These are phyloP conservation scores for Acanthochromis polyacanthus DNA, from an alignment of 2,113 vertebrate genomes.

Conservation along the genomic window DNA sequence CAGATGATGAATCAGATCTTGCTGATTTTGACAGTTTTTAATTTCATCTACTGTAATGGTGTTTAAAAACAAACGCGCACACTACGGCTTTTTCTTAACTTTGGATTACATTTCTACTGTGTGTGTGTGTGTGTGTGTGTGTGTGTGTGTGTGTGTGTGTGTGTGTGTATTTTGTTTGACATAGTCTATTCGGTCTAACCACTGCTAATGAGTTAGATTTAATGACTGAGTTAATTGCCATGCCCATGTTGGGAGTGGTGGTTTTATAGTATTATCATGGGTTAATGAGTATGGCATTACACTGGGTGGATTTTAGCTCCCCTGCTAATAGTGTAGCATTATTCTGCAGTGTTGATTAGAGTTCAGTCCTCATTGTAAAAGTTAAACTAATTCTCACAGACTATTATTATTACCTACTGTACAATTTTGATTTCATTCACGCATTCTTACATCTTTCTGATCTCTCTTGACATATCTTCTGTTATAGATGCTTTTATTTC, in stretches of 20 bases:
- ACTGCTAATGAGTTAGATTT: slow-evolving; percentile 52
- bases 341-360: slow-evolving; percentile 34
- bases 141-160: not conserved
- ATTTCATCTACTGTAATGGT: slow-evolving; percentile 15
- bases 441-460: not conserved
- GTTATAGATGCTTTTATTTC: not conserved
- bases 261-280: slow-evolving; percentile 62
- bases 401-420: not conserved
- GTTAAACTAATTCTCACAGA: slow-evolving; percentile 20
- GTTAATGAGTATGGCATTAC: slow-evolving; percentile 64
- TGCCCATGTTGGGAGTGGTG: slow-evolving; percentile 43
- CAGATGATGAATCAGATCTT: slow-evolving; percentile 14
- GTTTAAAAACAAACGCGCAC: not conserved
- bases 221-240: slow-evolving; percentile 62
- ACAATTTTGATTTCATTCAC: not conserved
- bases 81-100: not conserved
- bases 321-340: slow-evolving; percentile 38
- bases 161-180: slow-evolving; percentile 37
- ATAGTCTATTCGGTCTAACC: slow-evolving; percentile 27
- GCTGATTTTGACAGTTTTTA: slow-evolving; percentile 1
- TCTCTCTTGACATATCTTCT: slow-evolving; percentile 11
- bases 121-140: not conserved
- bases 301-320: slow-evolving; percentile 44
- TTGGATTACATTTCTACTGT: slow-evolving; percentile 6
- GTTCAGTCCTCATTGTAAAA: slow-evolving; percentile 27